Evolutionary conservation across 2,888 invertebrate species (phyloP).

Genomic region (Proisotoma minuta): DNA sequence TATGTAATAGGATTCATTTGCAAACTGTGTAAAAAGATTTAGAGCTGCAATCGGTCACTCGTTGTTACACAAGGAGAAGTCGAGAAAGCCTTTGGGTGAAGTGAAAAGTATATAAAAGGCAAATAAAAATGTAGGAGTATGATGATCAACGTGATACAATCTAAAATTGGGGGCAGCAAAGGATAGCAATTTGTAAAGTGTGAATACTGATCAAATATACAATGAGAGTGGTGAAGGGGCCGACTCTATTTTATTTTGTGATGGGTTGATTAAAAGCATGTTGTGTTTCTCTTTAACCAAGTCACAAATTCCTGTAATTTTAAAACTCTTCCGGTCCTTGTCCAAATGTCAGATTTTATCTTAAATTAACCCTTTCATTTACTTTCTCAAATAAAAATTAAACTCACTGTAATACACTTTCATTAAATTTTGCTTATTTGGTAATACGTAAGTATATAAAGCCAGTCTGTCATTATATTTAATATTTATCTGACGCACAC

Average conservation of each 20-base stretch:
- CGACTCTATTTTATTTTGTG: not conserved
- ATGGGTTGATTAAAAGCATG: not conserved
- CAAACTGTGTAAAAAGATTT: too few relatives aligned
- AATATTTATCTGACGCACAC: too few relatives aligned
- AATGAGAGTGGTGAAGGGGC: not conserved
- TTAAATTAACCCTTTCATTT: not conserved
- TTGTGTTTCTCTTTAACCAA: slow-evolving; percentile 8
- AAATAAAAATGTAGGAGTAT: not conserved
- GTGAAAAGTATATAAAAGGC: not conserved
- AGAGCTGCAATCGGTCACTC: too few relatives aligned
- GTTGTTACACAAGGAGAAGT: too few relatives aligned
- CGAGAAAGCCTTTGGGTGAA: not conserved
- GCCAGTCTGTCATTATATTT: not conserved
- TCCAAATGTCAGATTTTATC: slow-evolving; percentile 11
- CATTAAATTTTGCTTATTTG: not conserved
- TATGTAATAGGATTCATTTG: slow-evolving; percentile 1
- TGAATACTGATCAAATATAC: slow-evolving; percentile 2
- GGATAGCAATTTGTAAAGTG: slow-evolving; percentile 12
- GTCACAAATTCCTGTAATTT: slow-evolving; percentile 9
- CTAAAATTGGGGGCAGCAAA: not conserved
- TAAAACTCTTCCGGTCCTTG: slow-evolving; percentile 6
- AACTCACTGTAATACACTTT: not conserved
- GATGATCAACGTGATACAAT: not conserved
- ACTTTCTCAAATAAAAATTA: not conserved
- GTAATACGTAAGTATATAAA: not conserved